phyloP scores from a whole-genome alignment of 2,113 vertebrate genomes.

The Neodontobutis hainanensis region DNA sequence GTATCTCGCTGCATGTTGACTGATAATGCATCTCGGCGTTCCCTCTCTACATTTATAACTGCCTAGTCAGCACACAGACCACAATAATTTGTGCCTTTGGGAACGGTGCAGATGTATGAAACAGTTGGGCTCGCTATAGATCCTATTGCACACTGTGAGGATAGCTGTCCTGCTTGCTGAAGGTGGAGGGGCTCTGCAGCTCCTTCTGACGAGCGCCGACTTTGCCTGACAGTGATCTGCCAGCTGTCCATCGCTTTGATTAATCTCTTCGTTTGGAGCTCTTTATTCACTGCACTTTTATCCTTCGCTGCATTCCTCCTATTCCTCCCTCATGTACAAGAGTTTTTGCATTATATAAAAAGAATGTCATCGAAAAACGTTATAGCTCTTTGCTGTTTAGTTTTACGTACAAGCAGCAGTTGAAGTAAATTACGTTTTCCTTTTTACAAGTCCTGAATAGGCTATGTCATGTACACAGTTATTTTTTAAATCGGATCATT shows the following conservation, averaged over 20 bases:
- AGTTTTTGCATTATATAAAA: constrained; percentile 47
- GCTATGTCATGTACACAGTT: neutral
- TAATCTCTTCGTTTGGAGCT: constrained; percentile 37
- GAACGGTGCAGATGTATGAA: constrained; percentile 20
- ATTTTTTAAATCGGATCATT: neutral
- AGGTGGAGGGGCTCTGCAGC: constrained; percentile 37
- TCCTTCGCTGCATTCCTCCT: neutral
- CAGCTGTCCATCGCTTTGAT: constrained; percentile 51
- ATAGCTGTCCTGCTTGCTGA: constrained; percentile 35
- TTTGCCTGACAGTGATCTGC: constrained; percentile 39
- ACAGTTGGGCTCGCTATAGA: neutral
- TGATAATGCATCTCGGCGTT: constrained; percentile 11
- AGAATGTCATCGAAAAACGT: neutral
- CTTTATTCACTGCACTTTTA: constrained; percentile 22
- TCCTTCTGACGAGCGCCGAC: constrained; percentile 26
- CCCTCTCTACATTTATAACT: constrained; percentile 37
- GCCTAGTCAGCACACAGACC: constrained; percentile 40
- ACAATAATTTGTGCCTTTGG: constrained; percentile 35
- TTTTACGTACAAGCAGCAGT: no score
- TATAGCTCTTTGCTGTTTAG: neutral
- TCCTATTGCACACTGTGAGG: constrained; percentile 22
- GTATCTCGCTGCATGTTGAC: constrained; percentile 22
- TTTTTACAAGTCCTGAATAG: no score
- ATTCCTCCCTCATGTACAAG: constrained; percentile 1
- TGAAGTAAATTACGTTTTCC: no score